phyloP scores from a whole-genome alignment of 2,888 invertebrate species.

The Epiperipatus broadwayi region DNA sequence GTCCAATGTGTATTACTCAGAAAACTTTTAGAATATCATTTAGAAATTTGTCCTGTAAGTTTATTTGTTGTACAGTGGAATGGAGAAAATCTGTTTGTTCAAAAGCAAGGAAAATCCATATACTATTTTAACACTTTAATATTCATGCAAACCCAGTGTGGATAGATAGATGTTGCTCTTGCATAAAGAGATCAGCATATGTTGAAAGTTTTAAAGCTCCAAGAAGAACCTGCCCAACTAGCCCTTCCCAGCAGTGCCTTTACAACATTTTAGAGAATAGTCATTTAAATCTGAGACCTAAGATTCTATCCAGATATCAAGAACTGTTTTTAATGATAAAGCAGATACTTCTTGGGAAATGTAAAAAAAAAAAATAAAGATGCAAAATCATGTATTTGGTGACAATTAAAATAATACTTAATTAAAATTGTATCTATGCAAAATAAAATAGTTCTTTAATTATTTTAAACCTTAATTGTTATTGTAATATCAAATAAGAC shows the following conservation, averaged over 20 bases:
- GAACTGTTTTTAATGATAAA: conserved; percentile 24
- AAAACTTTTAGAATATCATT: conserved; percentile 25
- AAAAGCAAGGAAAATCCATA: conserved; percentile 21
- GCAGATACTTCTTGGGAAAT: conserved; percentile 28
- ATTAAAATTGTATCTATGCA: too few species aligned
- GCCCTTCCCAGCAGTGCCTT: conserved; percentile 27
- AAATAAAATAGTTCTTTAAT: too few species aligned
- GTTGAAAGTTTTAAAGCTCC: conserved; percentile 26
- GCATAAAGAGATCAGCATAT: conserved; percentile 30
- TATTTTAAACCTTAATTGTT: too few species aligned
- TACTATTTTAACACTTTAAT: conserved; percentile 23
- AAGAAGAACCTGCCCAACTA: conserved; percentile 21
- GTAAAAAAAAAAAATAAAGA: too few species aligned
- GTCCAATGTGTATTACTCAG: conserved; percentile 26
- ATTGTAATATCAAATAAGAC: too few species aligned
- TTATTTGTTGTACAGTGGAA: conserved; percentile 31
- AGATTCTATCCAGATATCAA: conserved; percentile 19
- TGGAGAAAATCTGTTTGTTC: conserved; percentile 33
- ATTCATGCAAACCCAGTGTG: conserved; percentile 23
- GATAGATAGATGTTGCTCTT: conserved; percentile 30
- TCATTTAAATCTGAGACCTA: too few species aligned
- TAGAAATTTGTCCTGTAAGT: conserved; percentile 30
- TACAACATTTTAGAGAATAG: conserved; percentile 19
- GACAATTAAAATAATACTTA: too few species aligned
- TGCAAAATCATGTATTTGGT: too few species aligned